Evolutionary conservation across 2,888 invertebrate species (phyloP), one percentile per base, ranked within the genome.

Genomic region (Agrypnus murinus): DNA sequence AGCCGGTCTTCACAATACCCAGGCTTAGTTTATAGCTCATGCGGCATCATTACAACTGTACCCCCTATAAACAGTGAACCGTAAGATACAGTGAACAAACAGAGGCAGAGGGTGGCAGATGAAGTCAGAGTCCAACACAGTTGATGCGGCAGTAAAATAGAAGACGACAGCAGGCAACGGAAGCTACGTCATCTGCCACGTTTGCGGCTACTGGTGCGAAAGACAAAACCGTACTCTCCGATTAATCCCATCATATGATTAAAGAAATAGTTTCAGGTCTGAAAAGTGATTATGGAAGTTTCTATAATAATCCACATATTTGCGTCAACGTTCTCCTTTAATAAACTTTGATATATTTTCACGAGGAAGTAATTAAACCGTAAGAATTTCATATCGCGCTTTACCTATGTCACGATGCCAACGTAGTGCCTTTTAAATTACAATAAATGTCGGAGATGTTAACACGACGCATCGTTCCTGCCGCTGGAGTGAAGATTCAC

Each of bases 361-460:
- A 50, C 66, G 71, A 66, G 65, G 62, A 74, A 74, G 74, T 74
- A 77, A 77, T 77, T 77, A 77, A 72, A 64, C 67, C 69, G 63
- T 75, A 76, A 75, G 76, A 76, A 76, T 77, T 77, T 76, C 77
- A 77, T 77, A 76, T 75, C 66, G 70, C 72, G 69, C 67, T 65
- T 73, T 60, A 73, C 73, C 73, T 74, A 72, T 73, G 72, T 73
- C 74, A 74, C 69, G 69, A 32, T 46, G 58, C 69, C 62, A 48
- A 36, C 71, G 65, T 63, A 59, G 74, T 43, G 68, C 65, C 60
- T 66, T 74, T 73, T 74, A 74, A 73, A 72, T 75, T 75, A 73
- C 74, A 74, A 73, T 74, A 74, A 75, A 60, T 69, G 75, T 74
- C 75, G 69, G 66, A 62, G 74, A 70, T 69, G 74, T 74, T 74